Conservation (phyloP, 1,140 invertebrate genomes). For the Amphibalanus amphitrite region DNA sequence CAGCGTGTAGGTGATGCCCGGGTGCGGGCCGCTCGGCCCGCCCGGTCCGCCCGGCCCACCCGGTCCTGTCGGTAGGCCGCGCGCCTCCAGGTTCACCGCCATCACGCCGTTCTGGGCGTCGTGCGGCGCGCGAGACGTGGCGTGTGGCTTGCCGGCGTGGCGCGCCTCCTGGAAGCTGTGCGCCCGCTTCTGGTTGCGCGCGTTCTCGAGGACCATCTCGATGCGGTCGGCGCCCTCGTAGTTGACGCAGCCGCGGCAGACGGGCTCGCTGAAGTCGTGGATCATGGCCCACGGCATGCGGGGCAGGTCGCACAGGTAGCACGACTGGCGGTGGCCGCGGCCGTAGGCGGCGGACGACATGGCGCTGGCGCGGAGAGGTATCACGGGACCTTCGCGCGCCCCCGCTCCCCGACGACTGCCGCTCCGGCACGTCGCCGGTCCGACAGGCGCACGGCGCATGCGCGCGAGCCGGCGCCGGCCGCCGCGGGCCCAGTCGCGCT, state of each 20-base stretch:
- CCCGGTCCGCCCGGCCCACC: slow-evolving; percentile 15
- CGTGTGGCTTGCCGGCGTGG: slow-evolving; percentile 17
- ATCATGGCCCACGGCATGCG: slow-evolving; percentile 99
- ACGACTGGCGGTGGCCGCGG: slow-evolving; percentile 74
- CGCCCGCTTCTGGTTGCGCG: slow-evolving; percentile 78
- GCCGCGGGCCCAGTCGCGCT: neutral
- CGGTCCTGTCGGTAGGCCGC: slow-evolving; percentile 18
- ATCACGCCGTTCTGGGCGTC: slow-evolving; percentile 14
- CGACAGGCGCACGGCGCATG: neutral
- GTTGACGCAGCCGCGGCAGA: slow-evolving; percentile 96
- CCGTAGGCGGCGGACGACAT: neutral
- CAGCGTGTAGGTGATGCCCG: neutral
- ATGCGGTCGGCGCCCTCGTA: slow-evolving; percentile 97
- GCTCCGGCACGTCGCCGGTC: no score
- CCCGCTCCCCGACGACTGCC: neutral
- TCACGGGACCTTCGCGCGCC: neutral
- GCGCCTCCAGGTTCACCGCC: slow-evolving; percentile 19
- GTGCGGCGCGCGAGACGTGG: slow-evolving; percentile 15
- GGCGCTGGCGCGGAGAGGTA: no score
- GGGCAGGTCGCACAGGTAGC: slow-evolving; percentile 95
- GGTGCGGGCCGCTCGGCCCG: slow-evolving; percentile 12
- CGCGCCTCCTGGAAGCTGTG: slow-evolving; percentile 32
- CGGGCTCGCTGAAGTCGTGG: slow-evolving; percentile 92
- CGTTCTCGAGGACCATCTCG: slow-evolving; percentile 82
- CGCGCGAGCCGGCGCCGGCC: no score